These are phyloP conservation scores for Halesus radiatus DNA, from an alignment of 1,140 invertebrate genomes.

Conservation along the genomic window DNA sequence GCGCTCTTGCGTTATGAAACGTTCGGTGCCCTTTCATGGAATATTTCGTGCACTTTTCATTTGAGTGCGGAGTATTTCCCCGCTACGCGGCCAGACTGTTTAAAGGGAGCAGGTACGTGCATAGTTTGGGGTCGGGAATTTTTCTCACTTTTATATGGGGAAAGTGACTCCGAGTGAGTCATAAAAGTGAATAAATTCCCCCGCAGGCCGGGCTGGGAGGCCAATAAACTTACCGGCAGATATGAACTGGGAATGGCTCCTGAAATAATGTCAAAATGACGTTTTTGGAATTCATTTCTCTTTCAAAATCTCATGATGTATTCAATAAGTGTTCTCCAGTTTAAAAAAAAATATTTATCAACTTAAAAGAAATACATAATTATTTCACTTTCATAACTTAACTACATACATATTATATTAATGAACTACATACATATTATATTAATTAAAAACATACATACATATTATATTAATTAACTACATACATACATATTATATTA, in stretches of 20 bases:
- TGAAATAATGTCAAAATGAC: background rate
- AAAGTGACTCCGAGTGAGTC: slow-evolving; percentile 44
- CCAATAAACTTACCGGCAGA: background rate
- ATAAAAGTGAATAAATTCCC: slow-evolving; percentile 51
- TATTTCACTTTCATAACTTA: no score
- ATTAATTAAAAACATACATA: no score
- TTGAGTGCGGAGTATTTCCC: slow-evolving; percentile 11
- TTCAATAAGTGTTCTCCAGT: no score
- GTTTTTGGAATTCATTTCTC: no score
- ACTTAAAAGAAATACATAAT: no score
- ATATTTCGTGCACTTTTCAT: slow-evolving; percentile 19
- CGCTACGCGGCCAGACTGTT: slow-evolving; percentile 43
- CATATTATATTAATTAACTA: no score
- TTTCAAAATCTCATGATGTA: no score
- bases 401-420: no score
- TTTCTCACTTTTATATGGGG: slow-evolving; percentile 46
- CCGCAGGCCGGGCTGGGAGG: slow-evolving; percentile 12
- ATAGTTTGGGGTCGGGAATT: slow-evolving; percentile 15
- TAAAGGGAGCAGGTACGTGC: slow-evolving; percentile 33
- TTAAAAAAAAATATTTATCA: no score
- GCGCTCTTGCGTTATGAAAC: no score
- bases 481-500: no score
- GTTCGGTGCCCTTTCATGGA: background rate
- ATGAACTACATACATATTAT: no score
- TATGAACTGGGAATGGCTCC: background rate